phyloP scores from a whole-genome alignment of 2,888 invertebrate species.

The Oscheius sp. region DNA sequence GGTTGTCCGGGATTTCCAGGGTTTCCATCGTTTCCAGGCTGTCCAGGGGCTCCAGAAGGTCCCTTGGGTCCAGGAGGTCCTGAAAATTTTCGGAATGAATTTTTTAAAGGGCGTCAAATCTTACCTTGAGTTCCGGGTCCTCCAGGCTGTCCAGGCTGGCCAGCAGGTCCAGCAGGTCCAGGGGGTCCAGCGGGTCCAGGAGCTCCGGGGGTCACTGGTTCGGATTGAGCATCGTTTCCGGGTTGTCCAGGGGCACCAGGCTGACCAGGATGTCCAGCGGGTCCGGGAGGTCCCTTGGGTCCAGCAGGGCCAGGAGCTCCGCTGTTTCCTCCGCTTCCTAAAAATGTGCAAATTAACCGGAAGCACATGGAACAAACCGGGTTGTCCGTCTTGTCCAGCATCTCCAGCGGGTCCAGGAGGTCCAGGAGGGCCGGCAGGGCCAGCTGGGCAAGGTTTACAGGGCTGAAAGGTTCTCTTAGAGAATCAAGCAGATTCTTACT shows the following conservation, averaged over 20 bases:
- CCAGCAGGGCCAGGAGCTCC: slow-evolving; percentile 61
- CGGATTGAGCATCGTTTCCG: no score
- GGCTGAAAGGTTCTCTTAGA: no score
- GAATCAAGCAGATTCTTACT: no score
- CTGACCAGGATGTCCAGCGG: slow-evolving; percentile 51
- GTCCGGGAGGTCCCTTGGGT: slow-evolving; percentile 57
- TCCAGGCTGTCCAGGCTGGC: slow-evolving; percentile 41
- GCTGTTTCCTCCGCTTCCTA: slow-evolving; percentile 44
- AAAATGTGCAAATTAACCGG: no score
- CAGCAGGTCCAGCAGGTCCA: slow-evolving; percentile 42
- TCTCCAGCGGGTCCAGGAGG: slow-evolving; percentile 53
- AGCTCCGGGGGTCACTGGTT: no score
- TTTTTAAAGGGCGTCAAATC: slow-evolving; percentile 35
- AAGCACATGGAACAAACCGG: slow-evolving; percentile 37
- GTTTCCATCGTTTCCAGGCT: slow-evolving; percentile 40
- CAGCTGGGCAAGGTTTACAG: slow-evolving; percentile 63
- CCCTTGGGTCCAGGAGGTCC: slow-evolving; percentile 50
- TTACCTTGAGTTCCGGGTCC: slow-evolving; percentile 32
- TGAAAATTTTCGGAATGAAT: slow-evolving; percentile 58
- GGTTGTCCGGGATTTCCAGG: slow-evolving; percentile 40
- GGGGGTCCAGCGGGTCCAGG: slow-evolving; percentile 36
- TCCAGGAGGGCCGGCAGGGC: slow-evolving; percentile 36
- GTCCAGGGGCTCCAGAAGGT: slow-evolving; percentile 35
- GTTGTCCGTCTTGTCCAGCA: slow-evolving; percentile 55
- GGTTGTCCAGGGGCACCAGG: slow-evolving; percentile 36